phyloP scores from a whole-genome alignment of 1,140 invertebrate species.

The Zaprionus nigranus region DNA sequence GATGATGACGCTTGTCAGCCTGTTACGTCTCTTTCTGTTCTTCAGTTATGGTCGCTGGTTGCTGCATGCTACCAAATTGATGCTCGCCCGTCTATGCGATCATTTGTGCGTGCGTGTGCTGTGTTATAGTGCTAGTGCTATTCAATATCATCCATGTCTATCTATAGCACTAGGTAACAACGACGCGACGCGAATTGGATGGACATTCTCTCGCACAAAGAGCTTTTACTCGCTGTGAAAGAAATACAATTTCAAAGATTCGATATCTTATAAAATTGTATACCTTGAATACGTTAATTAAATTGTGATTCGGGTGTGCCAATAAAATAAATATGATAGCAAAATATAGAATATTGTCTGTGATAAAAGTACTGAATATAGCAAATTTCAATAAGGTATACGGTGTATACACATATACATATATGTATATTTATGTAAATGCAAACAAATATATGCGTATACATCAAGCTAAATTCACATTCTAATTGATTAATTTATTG shows the following conservation, averaged over 20 bases:
- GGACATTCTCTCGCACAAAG: constrained; percentile 6
- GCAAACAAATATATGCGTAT: too few relatives aligned
- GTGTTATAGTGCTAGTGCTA: too few relatives aligned
- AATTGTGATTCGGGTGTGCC: background rate
- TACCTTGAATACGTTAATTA: background rate
- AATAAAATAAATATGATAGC: background rate
- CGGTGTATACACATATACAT: too few relatives aligned
- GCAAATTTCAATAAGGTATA: background rate
- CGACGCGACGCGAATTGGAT: constrained; percentile 14
- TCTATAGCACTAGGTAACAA: constrained; percentile 62
- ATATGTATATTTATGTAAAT: too few relatives aligned
- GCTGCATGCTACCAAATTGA: too few relatives aligned
- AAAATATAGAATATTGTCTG: background rate
- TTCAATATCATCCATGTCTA: constrained; percentile 61
- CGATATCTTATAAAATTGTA: too few relatives aligned
- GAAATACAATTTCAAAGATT: constrained; percentile 21
- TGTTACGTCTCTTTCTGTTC: constrained; percentile 14
- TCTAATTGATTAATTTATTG: too few relatives aligned
- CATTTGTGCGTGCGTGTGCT: constrained; percentile 26
- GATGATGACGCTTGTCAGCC: constrained; percentile 6
- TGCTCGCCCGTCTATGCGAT: too few relatives aligned
- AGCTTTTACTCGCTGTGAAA: constrained; percentile 12
- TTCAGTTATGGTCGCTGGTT: constrained; percentile 26
- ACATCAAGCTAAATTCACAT: too few relatives aligned
- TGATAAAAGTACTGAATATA: background rate